These are phyloP conservation scores for Plectus sambesii DNA, from an alignment of 1,140 invertebrate species.

Conservation along the genomic window DNA sequence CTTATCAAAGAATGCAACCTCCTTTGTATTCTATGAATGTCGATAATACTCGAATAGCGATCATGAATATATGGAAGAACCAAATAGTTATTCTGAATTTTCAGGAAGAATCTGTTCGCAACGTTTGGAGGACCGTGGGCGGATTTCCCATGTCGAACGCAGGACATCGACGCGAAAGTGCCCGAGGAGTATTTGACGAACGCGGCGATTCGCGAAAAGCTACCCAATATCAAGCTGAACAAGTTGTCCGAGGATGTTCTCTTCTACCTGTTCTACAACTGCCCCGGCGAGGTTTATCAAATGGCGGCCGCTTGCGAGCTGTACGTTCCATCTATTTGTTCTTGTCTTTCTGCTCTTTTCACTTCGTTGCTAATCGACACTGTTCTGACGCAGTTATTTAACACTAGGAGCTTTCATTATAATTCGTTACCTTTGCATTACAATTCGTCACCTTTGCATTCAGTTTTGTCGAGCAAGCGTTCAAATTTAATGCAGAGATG, in stretches of 20 bases:
- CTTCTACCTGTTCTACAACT: slow-evolving; percentile 99
- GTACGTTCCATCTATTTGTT: slow-evolving; percentile 57
- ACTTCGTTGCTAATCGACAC: too few relatives aligned
- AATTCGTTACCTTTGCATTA: too few relatives aligned
- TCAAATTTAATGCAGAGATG: too few relatives aligned
- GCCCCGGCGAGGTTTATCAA: slow-evolving; percentile 92
- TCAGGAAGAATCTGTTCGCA: slow-evolving; percentile 66
- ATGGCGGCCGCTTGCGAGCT: slow-evolving; percentile 85
- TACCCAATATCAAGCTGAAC: slow-evolving; percentile 84
- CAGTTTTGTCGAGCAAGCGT: too few relatives aligned
- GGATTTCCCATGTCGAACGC: slow-evolving; percentile 86
- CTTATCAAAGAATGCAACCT: slow-evolving; percentile 8
- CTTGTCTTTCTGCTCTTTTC: too few relatives aligned
- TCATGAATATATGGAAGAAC: too few relatives aligned
- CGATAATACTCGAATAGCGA: too few relatives aligned
- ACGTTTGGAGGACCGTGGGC: slow-evolving; percentile 97
- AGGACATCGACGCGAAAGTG: slow-evolving; percentile 89
- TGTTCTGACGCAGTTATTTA: too few relatives aligned
- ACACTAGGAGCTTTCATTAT: too few relatives aligned
- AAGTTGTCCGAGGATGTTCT: slow-evolving; percentile 96
- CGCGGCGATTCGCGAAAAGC: slow-evolving; percentile 54
- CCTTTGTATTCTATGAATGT: slow-evolving; percentile 7
- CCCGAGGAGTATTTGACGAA: slow-evolving; percentile 98
- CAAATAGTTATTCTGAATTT: slow-evolving; percentile 14
- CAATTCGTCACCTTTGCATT: too few relatives aligned